A percentile compares a stretch with the other conserved stretches of the same genome.
Evolutionary conservation across 1,140 invertebrate species (phyloP).

Genomic region (Drosophila triauraria): DNA sequence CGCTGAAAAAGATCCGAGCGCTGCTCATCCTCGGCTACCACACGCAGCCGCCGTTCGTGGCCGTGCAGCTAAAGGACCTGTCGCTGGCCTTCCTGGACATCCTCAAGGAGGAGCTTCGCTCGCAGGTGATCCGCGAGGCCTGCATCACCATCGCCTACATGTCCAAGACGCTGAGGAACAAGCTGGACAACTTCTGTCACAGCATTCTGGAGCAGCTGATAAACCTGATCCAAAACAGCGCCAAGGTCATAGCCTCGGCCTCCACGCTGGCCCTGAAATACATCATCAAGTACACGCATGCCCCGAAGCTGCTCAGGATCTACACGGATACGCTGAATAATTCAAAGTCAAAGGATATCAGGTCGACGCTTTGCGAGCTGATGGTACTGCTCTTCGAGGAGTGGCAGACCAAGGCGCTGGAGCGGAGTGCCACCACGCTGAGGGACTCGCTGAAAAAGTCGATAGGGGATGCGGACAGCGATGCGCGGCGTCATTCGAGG

Average conservation of each 20-base stretch:
- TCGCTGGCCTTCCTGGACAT: conserved; percentile 93
- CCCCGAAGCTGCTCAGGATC: conserved; percentile 93
- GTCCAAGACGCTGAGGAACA: conserved; percentile 92
- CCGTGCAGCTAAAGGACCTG: conserved; percentile 90
- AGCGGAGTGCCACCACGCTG: conserved; percentile 91
- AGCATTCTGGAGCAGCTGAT: conserved; percentile 93
- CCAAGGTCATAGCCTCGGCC: conserved; percentile 97
- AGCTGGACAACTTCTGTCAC: conserved; percentile 94
- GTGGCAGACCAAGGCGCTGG: conserved; percentile 93
- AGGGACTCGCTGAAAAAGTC: conserved; percentile 95
- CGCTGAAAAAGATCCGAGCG: conserved; percentile 94
- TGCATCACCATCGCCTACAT: conserved; percentile 97
- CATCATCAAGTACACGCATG: conserved; percentile 95
- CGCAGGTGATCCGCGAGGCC: conserved; percentile 92
- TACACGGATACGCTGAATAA: conserved; percentile 91
- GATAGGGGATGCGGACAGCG: conserved; percentile 95
- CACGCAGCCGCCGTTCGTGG: conserved; percentile 92
- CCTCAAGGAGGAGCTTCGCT: conserved; percentile 94
- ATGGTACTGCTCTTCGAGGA: conserved; percentile 93
- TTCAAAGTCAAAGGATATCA: conserved; percentile 97
- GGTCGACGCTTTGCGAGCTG: conserved; percentile 92
- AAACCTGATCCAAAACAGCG: conserved; percentile 97
- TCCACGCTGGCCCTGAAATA: conserved; percentile 94
- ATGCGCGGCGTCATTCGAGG: conserved; percentile 91
- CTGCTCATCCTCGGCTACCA: conserved; percentile 92